These are phyloP conservation scores for Xestoiulus laeticollis DNA, from an alignment of 2,888 invertebrate species.

Conservation along the genomic window DNA sequence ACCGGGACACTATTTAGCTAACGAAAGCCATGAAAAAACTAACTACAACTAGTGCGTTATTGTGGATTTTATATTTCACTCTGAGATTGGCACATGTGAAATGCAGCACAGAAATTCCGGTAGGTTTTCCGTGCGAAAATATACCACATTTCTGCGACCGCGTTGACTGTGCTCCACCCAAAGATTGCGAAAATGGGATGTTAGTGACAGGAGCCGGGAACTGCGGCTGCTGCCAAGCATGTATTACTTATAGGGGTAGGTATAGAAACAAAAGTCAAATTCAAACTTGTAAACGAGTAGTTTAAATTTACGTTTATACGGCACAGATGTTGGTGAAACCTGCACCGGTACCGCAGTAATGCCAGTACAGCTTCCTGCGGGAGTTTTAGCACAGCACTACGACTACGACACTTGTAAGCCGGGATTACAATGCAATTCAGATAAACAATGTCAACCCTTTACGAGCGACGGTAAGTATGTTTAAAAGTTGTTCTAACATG, in stretches of 20 bases:
- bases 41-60: neutral
- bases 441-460: neutral
- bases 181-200: conserved; percentile 46
- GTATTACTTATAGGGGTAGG: conserved; percentile 47
- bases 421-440: neutral
- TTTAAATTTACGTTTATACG: neutral
- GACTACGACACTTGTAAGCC: neutral
- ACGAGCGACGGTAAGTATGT: neutral
- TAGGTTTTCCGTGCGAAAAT: conserved; percentile 44
- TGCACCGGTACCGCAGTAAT: neutral
- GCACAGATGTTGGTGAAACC: neutral
- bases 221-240: conserved; percentile 52
- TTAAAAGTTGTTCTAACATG: neutral
- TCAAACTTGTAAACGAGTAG: too few species aligned
- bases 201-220: conserved; percentile 46
- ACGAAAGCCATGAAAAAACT: neutral
- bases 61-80: neutral
- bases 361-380: conserved; percentile 3
- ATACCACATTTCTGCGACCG: conserved; percentile 52
- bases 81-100: neutral
- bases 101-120: neutral
- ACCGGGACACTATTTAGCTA: too few species aligned
- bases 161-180: conserved; percentile 43
- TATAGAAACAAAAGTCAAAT: neutral
- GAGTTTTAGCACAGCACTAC: conserved; percentile 20